These are phyloP conservation scores for Aphodius sticticus DNA, from an alignment of 2,888 invertebrate genomes.

Conservation along the genomic window DNA sequence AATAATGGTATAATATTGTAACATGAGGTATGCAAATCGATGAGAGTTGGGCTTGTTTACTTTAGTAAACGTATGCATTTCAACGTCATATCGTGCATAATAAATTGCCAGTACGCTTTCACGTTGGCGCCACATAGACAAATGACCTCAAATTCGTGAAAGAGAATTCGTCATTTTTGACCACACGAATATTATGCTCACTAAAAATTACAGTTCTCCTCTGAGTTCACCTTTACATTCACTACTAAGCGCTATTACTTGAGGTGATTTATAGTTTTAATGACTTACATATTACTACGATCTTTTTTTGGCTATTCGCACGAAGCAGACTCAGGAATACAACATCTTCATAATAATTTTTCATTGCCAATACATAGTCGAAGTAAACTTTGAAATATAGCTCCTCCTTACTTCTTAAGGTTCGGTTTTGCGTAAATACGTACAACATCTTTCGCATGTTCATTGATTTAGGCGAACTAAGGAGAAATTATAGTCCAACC, in stretches of 20 bases:
- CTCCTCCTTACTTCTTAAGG: too few relatives aligned
- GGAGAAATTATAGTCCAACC: too few relatives aligned
- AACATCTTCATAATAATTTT: too few relatives aligned
- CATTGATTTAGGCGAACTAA: too few relatives aligned
- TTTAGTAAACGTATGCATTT: background rate
- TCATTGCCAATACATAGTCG: too few relatives aligned
- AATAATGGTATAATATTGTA: background rate
- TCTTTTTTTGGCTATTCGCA: too few relatives aligned
- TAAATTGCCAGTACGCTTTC: conserved; percentile 35
- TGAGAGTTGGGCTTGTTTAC: background rate
- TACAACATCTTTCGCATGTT: too few relatives aligned
- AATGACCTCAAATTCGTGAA: conserved; percentile 37
- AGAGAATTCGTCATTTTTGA: conserved; percentile 6
- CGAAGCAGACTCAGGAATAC: too few relatives aligned
- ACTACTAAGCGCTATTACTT: background rate
- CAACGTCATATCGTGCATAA: conserved; percentile 11
- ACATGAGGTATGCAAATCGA: background rate
- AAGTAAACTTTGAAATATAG: too few relatives aligned
- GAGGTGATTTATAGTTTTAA: background rate
- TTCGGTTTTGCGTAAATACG: too few relatives aligned
- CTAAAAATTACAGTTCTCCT: background rate
- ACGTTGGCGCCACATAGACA: conserved; percentile 41
- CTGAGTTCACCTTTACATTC: background rate
- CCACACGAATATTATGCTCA: background rate
- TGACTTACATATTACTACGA: background rate